These are phyloP conservation scores for Drosophila recens DNA, from an alignment of 2,888 invertebrate genomes.

Conservation along the genomic window DNA sequence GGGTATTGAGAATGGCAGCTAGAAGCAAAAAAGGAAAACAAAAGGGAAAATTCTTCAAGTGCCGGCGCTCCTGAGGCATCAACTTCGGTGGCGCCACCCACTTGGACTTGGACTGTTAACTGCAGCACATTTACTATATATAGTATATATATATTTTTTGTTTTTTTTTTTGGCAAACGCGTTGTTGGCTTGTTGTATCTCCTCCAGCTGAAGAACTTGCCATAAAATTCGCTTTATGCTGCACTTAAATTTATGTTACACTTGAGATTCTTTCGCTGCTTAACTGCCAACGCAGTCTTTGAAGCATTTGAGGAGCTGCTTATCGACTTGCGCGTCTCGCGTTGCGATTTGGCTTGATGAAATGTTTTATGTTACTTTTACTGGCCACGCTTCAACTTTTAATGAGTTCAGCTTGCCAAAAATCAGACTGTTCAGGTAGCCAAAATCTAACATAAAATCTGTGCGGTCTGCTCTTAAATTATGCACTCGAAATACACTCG, in stretches of 20 bases:
- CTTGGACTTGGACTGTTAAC: conserved; percentile 18
- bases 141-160: not conserved
- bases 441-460: conserved; percentile 18
- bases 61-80: conserved; percentile 39
- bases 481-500: conserved; percentile 16
- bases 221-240: conserved; percentile 76
- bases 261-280: conserved; percentile 65
- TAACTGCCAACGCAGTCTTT: conserved; percentile 46
- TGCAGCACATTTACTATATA: conserved; percentile 23
- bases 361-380: conserved; percentile 61
- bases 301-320: conserved; percentile 47
- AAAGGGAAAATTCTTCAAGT: conserved; percentile 28
- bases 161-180: conserved; percentile 7
- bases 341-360: conserved; percentile 26
- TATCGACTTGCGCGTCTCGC: conserved; percentile 42
- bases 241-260: conserved; percentile 79
- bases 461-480: conserved; percentile 22
- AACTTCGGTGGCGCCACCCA: conserved; percentile 12
- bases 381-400: conserved; percentile 39
- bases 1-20: conserved; percentile 16
- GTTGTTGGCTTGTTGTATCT: conserved; percentile 4
- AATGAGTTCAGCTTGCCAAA: conserved; percentile 49
- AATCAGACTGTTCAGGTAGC: conserved; percentile 25
- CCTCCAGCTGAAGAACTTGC: conserved; percentile 28
- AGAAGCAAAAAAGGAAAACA: conserved; percentile 26